phyloP scores from a whole-genome alignment of 2,113 vertebrate genomes.

The Neoarius graeffei region DNA sequence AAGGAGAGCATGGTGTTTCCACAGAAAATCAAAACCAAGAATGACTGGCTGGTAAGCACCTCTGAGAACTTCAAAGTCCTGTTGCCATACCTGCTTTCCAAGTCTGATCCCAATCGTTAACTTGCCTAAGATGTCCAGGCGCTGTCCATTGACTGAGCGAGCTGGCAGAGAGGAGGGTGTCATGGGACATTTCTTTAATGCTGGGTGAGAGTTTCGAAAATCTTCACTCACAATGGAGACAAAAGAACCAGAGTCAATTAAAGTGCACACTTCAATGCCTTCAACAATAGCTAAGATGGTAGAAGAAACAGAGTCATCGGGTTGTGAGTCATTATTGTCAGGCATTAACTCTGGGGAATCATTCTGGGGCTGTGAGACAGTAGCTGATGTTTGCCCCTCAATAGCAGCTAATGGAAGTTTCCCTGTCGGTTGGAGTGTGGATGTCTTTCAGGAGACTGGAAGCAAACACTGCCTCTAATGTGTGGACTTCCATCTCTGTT shows the following conservation, averaged over 20 bases:
- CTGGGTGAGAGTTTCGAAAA: constrained; percentile 22
- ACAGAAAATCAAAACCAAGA: neutral
- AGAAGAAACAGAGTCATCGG: neutral
- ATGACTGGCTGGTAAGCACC: constrained; percentile 10
- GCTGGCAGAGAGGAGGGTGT: neutral
- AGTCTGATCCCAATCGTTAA: neutral
- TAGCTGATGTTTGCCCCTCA: constrained; percentile 35
- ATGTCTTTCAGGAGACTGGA: constrained; percentile 15
- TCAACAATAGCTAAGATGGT: constrained; percentile 12
- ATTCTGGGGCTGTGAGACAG: neutral
- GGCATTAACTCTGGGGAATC: no score
- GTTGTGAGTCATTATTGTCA: neutral
- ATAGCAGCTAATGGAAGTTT: constrained; percentile 35
- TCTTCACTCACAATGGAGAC: constrained; percentile 31
- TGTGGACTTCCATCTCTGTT: no score
- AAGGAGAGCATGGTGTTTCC: constrained; percentile 1
- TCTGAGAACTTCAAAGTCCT: constrained; percentile 15
- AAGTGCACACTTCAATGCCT: constrained; percentile 1
- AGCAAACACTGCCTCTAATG: neutral
- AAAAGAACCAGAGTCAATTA: constrained; percentile 16
- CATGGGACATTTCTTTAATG: neutral
- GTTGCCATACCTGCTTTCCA: constrained; percentile 7
- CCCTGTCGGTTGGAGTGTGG: neutral
- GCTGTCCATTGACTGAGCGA: neutral
- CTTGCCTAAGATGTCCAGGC: constrained; percentile 9